These are phyloP conservation scores for Aquatica leii DNA, from an alignment of 2,888 invertebrate genomes.

Conservation along the genomic window DNA sequence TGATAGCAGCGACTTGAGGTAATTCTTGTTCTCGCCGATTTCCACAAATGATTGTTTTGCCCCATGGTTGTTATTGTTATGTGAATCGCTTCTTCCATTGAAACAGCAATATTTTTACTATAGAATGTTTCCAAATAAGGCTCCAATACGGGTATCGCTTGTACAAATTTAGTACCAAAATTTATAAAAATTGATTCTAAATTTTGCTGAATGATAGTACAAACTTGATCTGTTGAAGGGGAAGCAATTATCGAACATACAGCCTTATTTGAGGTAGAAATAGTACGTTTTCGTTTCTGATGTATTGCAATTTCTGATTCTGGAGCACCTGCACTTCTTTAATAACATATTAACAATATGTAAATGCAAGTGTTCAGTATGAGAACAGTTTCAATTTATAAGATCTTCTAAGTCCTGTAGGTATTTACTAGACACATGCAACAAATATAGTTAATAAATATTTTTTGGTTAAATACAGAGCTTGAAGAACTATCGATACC, in stretches of 20 bases:
- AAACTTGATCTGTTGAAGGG: not conserved
- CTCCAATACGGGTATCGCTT: not conserved
- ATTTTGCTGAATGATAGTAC: not conserved
- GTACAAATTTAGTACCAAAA: not conserved
- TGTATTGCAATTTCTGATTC: not conserved
- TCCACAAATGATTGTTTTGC: conserved; percentile 8
- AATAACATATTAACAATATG: too few species aligned
- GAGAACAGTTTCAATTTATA: too few species aligned
- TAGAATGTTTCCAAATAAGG: conserved; percentile 1
- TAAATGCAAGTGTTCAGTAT: too few species aligned
- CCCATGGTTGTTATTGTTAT: conserved; percentile 1
- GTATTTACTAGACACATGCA: too few species aligned
- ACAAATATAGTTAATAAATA: too few species aligned
- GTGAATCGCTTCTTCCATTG: not conserved
- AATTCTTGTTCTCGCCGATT: not conserved
- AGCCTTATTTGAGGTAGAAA: conserved; percentile 1
- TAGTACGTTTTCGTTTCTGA: conserved; percentile 5
- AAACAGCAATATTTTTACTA: conserved; percentile 4
- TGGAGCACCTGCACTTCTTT: conserved; percentile 1
- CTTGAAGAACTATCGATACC: too few species aligned
- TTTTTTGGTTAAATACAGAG: too few species aligned
- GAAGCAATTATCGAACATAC: not conserved
- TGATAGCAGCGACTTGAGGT: conserved; percentile 1
- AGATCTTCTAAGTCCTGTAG: too few species aligned
- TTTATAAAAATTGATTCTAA: not conserved